Conservation (phyloP, 2,888 invertebrate species). For the Sthenelais limicola region DNA sequence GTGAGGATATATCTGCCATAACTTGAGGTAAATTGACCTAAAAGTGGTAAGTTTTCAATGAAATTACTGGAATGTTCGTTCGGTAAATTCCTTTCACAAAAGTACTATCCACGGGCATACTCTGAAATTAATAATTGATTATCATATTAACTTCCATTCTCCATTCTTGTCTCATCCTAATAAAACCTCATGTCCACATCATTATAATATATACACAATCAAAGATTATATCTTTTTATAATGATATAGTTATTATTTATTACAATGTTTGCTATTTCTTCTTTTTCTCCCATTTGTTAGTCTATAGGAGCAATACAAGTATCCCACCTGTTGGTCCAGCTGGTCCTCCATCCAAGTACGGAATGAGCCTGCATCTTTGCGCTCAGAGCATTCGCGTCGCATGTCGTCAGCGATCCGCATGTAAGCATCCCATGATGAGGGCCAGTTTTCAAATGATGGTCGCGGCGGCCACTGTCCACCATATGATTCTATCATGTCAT, state of each 20-base stretch:
- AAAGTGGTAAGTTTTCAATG: too few species aligned
- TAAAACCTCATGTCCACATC: too few species aligned
- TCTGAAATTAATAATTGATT: too few species aligned
- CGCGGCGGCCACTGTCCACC: slow-evolving; percentile 39
- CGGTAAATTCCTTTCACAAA: too few species aligned
- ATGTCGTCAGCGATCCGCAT: slow-evolving; percentile 25
- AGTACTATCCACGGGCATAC: too few species aligned
- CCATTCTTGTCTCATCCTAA: too few species aligned
- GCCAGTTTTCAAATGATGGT: slow-evolving; percentile 20
- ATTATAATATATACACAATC: too few species aligned
- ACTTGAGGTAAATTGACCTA: slow-evolving; percentile 32
- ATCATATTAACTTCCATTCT: too few species aligned
- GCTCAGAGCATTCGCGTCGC: not conserved
- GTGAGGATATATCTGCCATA: not conserved
- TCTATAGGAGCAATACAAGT: not conserved
- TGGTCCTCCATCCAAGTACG: slow-evolving; percentile 25
- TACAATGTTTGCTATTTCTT: not conserved
- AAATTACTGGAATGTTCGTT: too few species aligned
- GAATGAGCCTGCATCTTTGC: slow-evolving; percentile 14
- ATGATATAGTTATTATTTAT: too few species aligned
- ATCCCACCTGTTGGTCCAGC: slow-evolving; percentile 31
- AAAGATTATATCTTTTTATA: too few species aligned
- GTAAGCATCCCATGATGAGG: slow-evolving; percentile 10
- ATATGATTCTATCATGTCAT: slow-evolving; percentile 4
- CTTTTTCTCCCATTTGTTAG: not conserved